A percentile compares a stretch with the other conserved stretches of the same genome.
Evolutionary conservation across 2,113 vertebrate genomes (phyloP).

Genomic region (Melanerpes formicivorus): DNA sequence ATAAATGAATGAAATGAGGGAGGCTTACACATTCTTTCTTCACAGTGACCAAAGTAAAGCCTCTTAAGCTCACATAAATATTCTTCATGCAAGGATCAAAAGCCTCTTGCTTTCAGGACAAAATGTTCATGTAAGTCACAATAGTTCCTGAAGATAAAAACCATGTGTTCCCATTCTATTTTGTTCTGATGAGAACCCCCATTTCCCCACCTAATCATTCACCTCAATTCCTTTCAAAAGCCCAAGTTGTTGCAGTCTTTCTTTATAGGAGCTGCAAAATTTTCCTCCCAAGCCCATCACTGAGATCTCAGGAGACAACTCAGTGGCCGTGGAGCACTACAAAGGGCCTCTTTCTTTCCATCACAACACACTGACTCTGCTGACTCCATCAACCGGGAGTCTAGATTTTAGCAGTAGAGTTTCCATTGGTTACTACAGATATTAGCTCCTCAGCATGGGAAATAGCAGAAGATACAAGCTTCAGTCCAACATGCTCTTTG

Average conservation of each 20-base stretch:
- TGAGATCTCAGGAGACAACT: neutral
- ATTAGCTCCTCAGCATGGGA: neutral
- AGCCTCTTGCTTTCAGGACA: slow-evolving; percentile 5
- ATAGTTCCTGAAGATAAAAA: neutral
- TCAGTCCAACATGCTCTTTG: neutral
- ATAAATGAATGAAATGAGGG: slow-evolving; percentile 40
- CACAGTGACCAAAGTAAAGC: slow-evolving; percentile 21
- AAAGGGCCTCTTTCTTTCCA: neutral
- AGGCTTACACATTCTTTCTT: slow-evolving; percentile 22
- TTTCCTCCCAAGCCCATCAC: neutral
- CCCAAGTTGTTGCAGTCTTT: neutral
- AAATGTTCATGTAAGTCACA: neutral
- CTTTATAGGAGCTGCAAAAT: neutral
- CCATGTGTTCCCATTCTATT: neutral
- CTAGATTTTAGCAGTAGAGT: neutral
- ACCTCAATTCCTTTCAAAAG: neutral
- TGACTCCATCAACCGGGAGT: neutral
- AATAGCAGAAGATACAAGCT: neutral
- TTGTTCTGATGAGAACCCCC: neutral
- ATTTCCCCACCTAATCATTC: neutral
- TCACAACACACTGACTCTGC: neutral
- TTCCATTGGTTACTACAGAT: neutral
- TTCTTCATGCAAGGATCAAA: neutral
- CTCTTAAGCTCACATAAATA: neutral
- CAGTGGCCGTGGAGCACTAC: neutral